These are phyloP conservation scores for Lepidonotus clava DNA, from an alignment of 2,888 invertebrate species.

Conservation along the genomic window DNA sequence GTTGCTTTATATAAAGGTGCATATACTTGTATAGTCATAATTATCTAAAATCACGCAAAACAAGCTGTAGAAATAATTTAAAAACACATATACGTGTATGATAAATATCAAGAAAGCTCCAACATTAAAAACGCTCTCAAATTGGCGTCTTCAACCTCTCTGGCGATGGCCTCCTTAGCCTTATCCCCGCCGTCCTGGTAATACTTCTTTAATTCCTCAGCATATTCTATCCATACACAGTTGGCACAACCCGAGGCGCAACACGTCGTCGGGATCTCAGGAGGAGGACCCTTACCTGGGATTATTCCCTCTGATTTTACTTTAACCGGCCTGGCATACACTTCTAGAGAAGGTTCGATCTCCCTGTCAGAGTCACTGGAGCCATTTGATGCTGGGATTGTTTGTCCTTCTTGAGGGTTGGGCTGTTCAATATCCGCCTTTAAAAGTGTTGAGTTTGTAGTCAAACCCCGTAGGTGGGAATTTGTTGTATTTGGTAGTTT, in stretches of 20 bases:
- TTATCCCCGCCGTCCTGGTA: constrained; percentile 85
- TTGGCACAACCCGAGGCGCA: constrained; percentile 96
- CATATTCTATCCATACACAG: constrained; percentile 96
- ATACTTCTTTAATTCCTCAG: constrained; percentile 85
- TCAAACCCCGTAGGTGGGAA: no score
- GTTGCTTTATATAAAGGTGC: neutral
- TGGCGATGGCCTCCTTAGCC: constrained; percentile 86
- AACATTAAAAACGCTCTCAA: constrained; percentile 90
- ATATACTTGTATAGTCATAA: neutral
- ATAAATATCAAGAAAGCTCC: constrained; percentile 83
- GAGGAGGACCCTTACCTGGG: constrained; percentile 77
- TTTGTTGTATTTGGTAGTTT: no score
- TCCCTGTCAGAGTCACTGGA: neutral
- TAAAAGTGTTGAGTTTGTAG: no score
- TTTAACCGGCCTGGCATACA: constrained; percentile 8
- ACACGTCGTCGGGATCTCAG: constrained; percentile 90
- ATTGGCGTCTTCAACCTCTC: constrained; percentile 85
- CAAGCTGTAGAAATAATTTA: neutral
- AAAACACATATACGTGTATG: neutral
- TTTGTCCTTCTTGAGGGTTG: no score
- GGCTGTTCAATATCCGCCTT: no score
- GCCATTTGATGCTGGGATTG: no score
- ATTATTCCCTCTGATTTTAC: constrained; percentile 55
- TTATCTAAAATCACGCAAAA: no score
- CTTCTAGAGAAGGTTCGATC: neutral